Percentiles rank a stretch among this genome's conserved stretches.
phyloP scores from a whole-genome alignment of 2,113 vertebrate species.

The Centropristis striata region DNA sequence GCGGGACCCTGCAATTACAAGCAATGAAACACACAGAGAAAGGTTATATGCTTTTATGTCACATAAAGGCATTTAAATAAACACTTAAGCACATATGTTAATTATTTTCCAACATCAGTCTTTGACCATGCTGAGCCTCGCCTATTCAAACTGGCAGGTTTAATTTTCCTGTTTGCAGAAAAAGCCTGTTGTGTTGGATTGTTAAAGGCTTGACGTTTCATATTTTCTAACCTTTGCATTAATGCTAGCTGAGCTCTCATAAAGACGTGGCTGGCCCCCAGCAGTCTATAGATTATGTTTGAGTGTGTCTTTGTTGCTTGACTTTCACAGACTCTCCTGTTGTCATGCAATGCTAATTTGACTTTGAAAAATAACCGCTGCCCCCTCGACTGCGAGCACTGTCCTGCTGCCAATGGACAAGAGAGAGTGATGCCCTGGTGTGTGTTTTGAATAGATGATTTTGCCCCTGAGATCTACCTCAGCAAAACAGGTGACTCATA shows the following conservation, averaged over 20 bases:
- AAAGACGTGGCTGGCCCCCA: slow-evolving; percentile 19
- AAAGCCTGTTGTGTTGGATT: background rate
- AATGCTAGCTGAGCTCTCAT: slow-evolving; percentile 3
- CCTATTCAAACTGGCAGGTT: background rate
- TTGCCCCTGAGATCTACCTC: slow-evolving; percentile 68
- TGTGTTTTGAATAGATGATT: slow-evolving; percentile 76
- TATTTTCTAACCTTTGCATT: slow-evolving; percentile 45
- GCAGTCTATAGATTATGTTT: slow-evolving; percentile 45
- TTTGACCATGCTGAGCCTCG: background rate
- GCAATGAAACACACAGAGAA: slow-evolving; percentile 10
- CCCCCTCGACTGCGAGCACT: slow-evolving; percentile 42
- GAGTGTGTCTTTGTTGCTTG: slow-evolving; percentile 41
- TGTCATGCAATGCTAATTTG: slow-evolving; percentile 61
- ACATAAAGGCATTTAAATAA: slow-evolving; percentile 21
- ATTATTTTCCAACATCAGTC: background rate
- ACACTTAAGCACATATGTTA: background rate
- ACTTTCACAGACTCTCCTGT: slow-evolving; percentile 48
- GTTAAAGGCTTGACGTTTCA: too few relatives aligned
- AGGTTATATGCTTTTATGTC: background rate
- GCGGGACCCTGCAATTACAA: slow-evolving; percentile 53
- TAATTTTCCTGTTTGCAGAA: background rate
- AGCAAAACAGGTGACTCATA: slow-evolving; percentile 79
- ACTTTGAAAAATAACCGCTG: slow-evolving; percentile 66
- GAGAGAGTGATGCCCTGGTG: slow-evolving; percentile 65
- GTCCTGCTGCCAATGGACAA: slow-evolving; percentile 69